phyloP scores from a whole-genome alignment of 2,113 vertebrate species.

The rabbit (Oryctolagus cuniculus) region mOryCun1.1 NC_091443.1:10533501-10534000 shows the following conservation, averaged over 20 bases:
- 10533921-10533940: neutral
- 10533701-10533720: neutral
- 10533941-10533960: neutral
- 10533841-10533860: neutral
- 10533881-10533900: neutral
- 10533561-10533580: constrained; percentile 8
- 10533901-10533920: neutral
- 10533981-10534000: neutral
- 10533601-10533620: neutral
- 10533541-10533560: neutral
- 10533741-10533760: neutral
- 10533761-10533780: neutral
- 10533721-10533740: neutral
- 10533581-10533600: neutral
- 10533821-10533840: neutral
- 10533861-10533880: neutral
- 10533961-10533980: no score
- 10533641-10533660: neutral
- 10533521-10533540: neutral
- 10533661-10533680: neutral
- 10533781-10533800: neutral
- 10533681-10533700: neutral
- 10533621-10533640: neutral
- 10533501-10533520: neutral
- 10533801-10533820: neutral